Percentiles rank a stretch among this genome's conserved stretches.
Evolutionary conservation across 2,113 vertebrate species (phyloP).

Genomic region (Coptodon rendalli): DNA sequence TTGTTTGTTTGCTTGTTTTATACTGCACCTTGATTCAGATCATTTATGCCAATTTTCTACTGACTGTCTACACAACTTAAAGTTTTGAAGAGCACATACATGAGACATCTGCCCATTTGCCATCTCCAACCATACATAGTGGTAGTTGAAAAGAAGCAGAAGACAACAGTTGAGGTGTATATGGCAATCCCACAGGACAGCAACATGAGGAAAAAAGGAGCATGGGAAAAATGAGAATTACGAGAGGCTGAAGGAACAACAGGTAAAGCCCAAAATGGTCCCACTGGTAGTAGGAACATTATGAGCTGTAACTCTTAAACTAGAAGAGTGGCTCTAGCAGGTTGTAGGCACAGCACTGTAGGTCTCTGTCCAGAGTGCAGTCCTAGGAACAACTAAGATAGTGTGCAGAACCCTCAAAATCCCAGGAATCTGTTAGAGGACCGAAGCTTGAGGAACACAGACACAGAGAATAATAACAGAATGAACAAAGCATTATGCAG

Average conservation of each 20-base stretch:
- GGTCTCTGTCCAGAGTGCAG: neutral
- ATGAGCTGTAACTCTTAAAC: neutral
- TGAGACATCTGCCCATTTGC: neutral
- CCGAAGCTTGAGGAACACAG: neutral
- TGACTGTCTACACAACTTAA: neutral
- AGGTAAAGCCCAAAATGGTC: neutral
- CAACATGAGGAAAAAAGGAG: neutral
- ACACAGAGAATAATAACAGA: neutral
- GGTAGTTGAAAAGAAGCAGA: neutral
- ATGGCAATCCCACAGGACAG: neutral
- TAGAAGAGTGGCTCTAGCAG: neutral
- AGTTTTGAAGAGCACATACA: neutral
- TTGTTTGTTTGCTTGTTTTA: neutral
- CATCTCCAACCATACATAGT: neutral
- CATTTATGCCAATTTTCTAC: neutral
- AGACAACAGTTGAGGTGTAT: neutral
- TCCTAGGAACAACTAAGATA: neutral
- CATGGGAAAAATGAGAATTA: neutral
- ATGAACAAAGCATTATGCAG: rapidly evolving
- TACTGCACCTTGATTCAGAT: neutral
- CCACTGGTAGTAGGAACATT: neutral
- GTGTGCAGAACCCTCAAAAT: neutral
- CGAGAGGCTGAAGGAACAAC: neutral
- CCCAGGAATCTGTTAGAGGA: neutral
- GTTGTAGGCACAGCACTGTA: neutral